A percentile compares a stretch with the other conserved stretches of the same genome.
phyloP scores from a whole-genome alignment of 2,888 invertebrate species.

The Agrypnus murinus region DNA sequence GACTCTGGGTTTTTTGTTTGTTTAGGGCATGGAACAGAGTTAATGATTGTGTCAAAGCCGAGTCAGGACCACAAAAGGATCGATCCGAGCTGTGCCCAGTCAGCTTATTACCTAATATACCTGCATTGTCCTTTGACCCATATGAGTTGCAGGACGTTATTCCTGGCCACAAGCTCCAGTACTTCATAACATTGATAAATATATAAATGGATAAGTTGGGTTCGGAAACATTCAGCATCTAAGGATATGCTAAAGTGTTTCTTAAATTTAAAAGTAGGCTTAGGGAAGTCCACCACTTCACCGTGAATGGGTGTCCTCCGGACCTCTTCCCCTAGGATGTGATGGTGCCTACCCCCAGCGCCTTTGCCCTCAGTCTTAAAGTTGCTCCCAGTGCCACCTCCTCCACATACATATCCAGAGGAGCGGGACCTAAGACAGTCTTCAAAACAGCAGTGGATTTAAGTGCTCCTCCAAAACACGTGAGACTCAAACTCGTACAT shows the following conservation, averaged over 20 bases:
- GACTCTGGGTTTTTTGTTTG: too few relatives aligned
- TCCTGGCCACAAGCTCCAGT: not conserved
- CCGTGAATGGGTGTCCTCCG: not conserved
- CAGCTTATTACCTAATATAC: not conserved
- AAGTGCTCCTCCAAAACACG: too few relatives aligned
- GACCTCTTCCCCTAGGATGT: not conserved
- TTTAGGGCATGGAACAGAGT: not conserved
- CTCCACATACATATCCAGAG: conserved; percentile 6
- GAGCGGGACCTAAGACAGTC: not conserved
- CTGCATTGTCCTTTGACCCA: too few relatives aligned
- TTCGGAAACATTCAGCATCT: too few relatives aligned
- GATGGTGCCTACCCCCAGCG: too few relatives aligned
- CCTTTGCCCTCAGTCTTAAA: conserved; percentile 1
- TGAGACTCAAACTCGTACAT: too few relatives aligned
- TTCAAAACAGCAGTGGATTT: not conserved
- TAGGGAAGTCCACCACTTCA: too few relatives aligned
- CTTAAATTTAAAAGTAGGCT: too few relatives aligned
- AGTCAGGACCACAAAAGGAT: not conserved
- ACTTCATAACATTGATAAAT: too few relatives aligned
- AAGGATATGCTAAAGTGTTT: too few relatives aligned
- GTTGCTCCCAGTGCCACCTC: conserved; percentile 1
- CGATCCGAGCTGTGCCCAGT: not conserved
- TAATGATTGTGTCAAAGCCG: not conserved
- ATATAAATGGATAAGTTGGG: too few relatives aligned
- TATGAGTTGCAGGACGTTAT: too few relatives aligned